These are phyloP conservation scores for Ceratitis capitata DNA, from an alignment of 1,140 invertebrate species.

Conservation along the genomic window DNA sequence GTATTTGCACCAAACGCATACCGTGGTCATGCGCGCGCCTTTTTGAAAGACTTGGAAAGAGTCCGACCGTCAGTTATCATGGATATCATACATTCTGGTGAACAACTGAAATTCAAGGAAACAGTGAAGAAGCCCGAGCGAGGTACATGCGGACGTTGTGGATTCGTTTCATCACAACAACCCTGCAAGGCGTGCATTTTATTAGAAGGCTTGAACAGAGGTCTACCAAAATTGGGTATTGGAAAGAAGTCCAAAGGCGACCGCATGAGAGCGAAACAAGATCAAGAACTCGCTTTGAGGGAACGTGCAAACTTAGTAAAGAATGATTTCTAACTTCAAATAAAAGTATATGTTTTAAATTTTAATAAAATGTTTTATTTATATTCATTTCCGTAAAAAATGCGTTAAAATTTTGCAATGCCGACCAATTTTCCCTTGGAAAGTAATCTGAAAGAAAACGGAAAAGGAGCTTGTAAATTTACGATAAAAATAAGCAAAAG, in stretches of 20 bases:
- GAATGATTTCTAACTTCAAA: constrained; percentile 60
- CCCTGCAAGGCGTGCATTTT: constrained; percentile 97
- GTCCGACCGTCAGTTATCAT: constrained; percentile 93
- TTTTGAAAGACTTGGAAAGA: constrained; percentile 96
- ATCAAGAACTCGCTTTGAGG: constrained; percentile 54
- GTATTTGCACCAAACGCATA: constrained; percentile 99
- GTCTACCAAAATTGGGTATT: constrained; percentile 86
- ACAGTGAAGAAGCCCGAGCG: constrained; percentile 83
- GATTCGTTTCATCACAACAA: constrained; percentile 94
- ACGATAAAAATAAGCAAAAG: too few relatives aligned
- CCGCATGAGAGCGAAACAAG: constrained; percentile 69
- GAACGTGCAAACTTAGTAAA: constrained; percentile 63
- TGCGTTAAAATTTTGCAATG: too few relatives aligned
- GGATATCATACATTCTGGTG: constrained; percentile 97
- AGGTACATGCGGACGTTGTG: constrained; percentile 85
- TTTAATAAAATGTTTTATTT: too few relatives aligned
- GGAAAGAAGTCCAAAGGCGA: constrained; percentile 85
- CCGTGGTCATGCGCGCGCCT: constrained; percentile 89
- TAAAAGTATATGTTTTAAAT: background rate
- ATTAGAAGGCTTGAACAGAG: constrained; percentile 94
- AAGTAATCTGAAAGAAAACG: too few relatives aligned
- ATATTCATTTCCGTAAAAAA: too few relatives aligned
- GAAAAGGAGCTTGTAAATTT: too few relatives aligned
- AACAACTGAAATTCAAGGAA: constrained; percentile 85
- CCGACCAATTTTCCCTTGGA: too few relatives aligned